Evolutionary conservation across 2,888 invertebrate genomes (phyloP).

Genomic region (Campoletis raptor): DNA sequence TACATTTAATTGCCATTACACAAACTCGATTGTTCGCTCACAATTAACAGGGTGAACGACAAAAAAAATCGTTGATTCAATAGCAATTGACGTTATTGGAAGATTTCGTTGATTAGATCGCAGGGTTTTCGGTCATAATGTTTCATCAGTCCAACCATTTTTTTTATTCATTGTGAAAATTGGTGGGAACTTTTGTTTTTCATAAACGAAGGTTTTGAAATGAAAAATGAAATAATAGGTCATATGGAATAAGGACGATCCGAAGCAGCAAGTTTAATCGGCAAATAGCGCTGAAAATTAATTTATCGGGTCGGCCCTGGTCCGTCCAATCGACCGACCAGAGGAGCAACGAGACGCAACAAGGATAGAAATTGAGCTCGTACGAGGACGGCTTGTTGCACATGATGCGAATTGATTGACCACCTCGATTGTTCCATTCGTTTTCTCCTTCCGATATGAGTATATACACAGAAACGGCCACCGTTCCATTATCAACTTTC

Average conservation of each 20-base stretch:
- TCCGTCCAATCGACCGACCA: constrained; percentile 56
- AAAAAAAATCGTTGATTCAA: too few species aligned
- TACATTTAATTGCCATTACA: background rate
- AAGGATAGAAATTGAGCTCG: constrained; percentile 45
- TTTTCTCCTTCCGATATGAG: constrained; percentile 43
- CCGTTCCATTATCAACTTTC: background rate
- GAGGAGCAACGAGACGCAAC: constrained; percentile 59
- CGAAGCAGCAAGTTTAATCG: constrained; percentile 58
- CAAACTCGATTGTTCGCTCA: background rate
- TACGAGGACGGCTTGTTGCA: constrained; percentile 68
- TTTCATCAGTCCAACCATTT: too few species aligned
- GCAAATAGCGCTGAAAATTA: constrained; percentile 67
- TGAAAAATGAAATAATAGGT: background rate
- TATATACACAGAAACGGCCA: background rate
- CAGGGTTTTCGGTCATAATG: too few species aligned
- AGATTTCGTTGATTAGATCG: too few species aligned
- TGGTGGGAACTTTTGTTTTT: background rate
- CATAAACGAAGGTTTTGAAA: background rate
- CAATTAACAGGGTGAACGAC: background rate
- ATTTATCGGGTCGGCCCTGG: constrained; percentile 62
- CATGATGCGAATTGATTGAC: constrained; percentile 70
- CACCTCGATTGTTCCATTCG: constrained; percentile 67
- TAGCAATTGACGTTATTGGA: too few species aligned
- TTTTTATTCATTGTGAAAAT: background rate
- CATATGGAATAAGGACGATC: background rate